These are phyloP conservation scores for Silurus aristotelis DNA, from an alignment of 2,797 vertebrate genomes.

Conservation along the genomic window DNA sequence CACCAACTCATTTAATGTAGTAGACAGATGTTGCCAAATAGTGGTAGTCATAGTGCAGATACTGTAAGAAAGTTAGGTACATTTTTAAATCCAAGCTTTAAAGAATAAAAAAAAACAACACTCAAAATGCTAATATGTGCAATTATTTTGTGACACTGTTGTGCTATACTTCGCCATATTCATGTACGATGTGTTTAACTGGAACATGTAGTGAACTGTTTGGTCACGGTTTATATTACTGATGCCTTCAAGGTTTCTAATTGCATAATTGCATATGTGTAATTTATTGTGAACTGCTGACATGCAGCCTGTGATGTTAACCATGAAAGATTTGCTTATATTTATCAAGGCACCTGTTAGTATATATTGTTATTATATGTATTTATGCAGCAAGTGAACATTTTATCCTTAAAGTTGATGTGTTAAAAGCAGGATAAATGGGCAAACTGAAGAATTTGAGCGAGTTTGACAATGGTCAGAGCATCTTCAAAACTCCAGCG, in stretches of 20 bases:
- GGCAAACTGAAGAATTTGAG: too few relatives aligned
- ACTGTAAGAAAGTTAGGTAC: background rate
- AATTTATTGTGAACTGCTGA: background rate
- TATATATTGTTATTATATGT: too few relatives aligned
- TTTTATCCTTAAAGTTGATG: too few relatives aligned
- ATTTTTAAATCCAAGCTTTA: background rate
- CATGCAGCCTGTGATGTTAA: too few relatives aligned
- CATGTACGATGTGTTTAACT: background rate
- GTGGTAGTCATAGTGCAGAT: background rate
- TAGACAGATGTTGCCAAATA: background rate
- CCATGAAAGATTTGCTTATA: background rate
- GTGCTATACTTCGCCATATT: background rate
- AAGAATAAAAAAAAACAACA: background rate
- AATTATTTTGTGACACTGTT: background rate
- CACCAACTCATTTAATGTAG: background rate
- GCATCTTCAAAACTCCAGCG: too few relatives aligned
- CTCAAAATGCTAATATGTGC: background rate
- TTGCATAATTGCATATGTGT: background rate
- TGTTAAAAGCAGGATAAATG: too few relatives aligned
- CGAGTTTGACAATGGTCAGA: too few relatives aligned
- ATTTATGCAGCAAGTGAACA: too few relatives aligned
- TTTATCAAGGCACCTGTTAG: too few relatives aligned
- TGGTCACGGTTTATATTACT: too few relatives aligned
- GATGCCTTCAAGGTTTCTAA: too few relatives aligned
- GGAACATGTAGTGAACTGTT: background rate